These are phyloP conservation scores for Cavia porcellus DNA, from an alignment of 2,113 vertebrate genomes.

Conservation along the genomic window DNA sequence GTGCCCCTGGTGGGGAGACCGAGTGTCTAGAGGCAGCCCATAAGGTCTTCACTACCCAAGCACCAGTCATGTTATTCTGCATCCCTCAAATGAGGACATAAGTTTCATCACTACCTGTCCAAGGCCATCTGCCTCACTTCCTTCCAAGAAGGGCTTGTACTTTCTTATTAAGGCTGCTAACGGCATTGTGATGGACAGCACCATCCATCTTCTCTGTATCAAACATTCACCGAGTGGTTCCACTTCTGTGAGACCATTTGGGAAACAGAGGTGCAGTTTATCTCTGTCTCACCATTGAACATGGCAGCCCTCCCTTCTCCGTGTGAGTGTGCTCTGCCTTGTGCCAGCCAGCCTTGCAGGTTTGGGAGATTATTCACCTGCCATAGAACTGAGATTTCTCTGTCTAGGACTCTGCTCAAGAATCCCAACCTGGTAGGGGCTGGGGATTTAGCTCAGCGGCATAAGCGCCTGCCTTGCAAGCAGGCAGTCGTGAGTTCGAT, in stretches of 20 bases:
- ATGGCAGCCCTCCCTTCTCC: neutral
- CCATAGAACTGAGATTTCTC: conserved; percentile 39
- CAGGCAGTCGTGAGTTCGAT: neutral
- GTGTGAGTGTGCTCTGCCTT: neutral
- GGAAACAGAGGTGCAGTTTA: conserved; percentile 32
- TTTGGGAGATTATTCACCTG: conserved; percentile 51
- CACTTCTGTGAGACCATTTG: conserved; percentile 19
- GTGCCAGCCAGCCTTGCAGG: neutral
- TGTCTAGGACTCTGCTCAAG: conserved; percentile 8
- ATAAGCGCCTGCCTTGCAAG: neutral
- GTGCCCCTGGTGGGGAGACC: fast-evolving
- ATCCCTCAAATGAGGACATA: fast-evolving
- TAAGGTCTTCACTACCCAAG: neutral
- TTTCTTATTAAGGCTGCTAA: neutral
- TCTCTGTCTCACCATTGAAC: neutral
- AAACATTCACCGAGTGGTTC: conserved; percentile 52
- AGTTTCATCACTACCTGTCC: neutral
- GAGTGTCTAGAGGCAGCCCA: no score
- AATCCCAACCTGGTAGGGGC: neutral
- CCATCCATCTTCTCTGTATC: conserved; percentile 63
- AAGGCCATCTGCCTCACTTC: conserved; percentile 28
- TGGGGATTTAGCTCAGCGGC: neutral
- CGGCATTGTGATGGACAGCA: neutral
- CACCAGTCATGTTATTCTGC: neutral
- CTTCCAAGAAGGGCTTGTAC: neutral